A percentile compares a stretch with the other conserved stretches of the same genome.
Conservation (phyloP, 2,113 vertebrate species). For the Scytalopus superciliaris region DNA sequence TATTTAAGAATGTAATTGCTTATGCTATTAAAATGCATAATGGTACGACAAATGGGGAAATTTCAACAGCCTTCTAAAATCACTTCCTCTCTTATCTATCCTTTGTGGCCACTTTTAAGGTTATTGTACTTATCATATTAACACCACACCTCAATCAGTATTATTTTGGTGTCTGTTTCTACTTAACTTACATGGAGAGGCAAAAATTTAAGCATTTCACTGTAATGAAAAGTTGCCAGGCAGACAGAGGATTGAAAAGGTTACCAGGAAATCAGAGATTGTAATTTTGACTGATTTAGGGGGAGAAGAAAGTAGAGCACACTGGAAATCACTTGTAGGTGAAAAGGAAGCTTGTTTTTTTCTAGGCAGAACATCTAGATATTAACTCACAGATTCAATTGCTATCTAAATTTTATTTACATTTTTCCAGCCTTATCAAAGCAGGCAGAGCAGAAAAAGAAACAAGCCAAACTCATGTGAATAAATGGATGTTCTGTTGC, state of each 20-base stretch:
- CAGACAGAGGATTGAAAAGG: not conserved
- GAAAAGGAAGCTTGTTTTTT: not conserved
- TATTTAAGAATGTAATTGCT: not conserved
- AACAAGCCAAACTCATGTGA: not conserved
- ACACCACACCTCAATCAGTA: not conserved
- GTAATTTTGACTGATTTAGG: not conserved
- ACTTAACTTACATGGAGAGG: not conserved
- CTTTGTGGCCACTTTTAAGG: not conserved
- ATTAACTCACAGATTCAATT: not conserved
- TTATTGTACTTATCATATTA: not conserved
- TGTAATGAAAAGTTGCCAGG: not conserved
- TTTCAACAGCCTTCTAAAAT: not conserved
- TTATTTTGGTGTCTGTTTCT: not conserved
- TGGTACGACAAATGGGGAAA: not conserved
- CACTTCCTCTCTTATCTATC: not conserved
- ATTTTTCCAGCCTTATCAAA: not conserved
- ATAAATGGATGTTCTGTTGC: not conserved
- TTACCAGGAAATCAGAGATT: not conserved
- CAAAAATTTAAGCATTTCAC: not conserved
- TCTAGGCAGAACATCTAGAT: not conserved
- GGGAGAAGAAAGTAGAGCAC: not conserved
- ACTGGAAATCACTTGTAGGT: not conserved
- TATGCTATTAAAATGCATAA: not conserved
- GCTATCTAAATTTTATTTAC: not conserved
- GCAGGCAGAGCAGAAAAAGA: not conserved